Conservation (phyloP, 2,113 vertebrate genomes). For the Galbula dea region DNA sequence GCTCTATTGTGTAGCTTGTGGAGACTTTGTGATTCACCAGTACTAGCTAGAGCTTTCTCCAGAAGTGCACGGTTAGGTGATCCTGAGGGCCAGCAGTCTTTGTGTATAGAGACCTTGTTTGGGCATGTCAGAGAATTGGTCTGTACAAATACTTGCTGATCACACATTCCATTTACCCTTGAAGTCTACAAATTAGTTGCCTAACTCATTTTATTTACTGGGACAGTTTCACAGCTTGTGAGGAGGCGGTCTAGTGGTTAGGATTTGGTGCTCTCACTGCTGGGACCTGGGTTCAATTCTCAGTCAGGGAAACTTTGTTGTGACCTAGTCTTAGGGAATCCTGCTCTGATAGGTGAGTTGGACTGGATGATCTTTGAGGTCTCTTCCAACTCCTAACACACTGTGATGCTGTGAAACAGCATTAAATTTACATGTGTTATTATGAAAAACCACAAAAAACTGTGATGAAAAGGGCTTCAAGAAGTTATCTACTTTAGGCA, state of each 20-base stretch:
- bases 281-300: too few relatives aligned
- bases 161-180: neutral
- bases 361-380: too few relatives aligned
- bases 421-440: neutral
- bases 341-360: too few relatives aligned
- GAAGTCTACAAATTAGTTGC: neutral
- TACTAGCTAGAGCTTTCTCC: neutral
- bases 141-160: neutral
- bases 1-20: neutral
- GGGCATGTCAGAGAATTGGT: neutral
- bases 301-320: too few relatives aligned
- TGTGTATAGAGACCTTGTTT: neutral
- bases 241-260: too few relatives aligned
- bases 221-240: neutral
- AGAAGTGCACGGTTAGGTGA: rapidly evolving
- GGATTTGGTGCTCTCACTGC: too few relatives aligned
- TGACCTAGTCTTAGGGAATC: too few relatives aligned
- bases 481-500: neutral
- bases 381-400: too few relatives aligned
- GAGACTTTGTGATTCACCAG: neutral
- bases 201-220: neutral
- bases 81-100: neutral
- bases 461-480: neutral
- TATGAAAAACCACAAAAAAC: neutral
- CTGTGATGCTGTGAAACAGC: too few relatives aligned